Evolutionary conservation across 2,797 vertebrate genomes (phyloP).

Genomic region (Danio jaintianensis): DNA sequence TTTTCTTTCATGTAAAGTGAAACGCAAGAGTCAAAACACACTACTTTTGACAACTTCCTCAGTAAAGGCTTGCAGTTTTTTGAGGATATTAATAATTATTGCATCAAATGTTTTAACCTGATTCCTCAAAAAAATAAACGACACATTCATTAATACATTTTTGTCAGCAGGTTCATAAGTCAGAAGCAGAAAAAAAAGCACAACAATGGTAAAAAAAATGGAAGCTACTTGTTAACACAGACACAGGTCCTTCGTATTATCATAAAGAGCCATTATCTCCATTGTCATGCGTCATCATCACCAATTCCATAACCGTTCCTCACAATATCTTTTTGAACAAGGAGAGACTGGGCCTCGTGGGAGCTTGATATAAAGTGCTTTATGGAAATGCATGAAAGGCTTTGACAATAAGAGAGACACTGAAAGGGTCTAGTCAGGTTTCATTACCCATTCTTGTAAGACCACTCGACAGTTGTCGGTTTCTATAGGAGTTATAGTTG

Average conservation of each 20-base stretch:
- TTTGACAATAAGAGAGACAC: background rate
- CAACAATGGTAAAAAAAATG: background rate
- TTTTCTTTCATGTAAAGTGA: background rate
- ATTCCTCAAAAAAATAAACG: too few species aligned
- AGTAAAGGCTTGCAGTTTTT: background rate
- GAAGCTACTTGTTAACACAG: background rate
- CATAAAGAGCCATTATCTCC: constrained; percentile 23
- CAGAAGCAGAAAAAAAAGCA: background rate
- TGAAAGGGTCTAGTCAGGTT: background rate
- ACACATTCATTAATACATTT: background rate
- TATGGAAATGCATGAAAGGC: background rate
- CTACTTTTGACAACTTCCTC: background rate
- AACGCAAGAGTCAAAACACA: background rate
- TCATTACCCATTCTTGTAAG: background rate
- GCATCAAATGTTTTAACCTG: background rate
- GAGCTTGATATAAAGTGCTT: background rate
- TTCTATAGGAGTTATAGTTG: too few species aligned
- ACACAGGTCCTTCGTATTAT: constrained; percentile 3
- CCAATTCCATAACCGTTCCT: constrained; percentile 9
- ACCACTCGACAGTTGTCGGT: too few species aligned
- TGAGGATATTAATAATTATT: background rate
- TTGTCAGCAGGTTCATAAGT: background rate
- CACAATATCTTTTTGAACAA: background rate
- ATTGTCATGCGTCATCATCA: constrained; percentile 23
- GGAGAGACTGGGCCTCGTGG: background rate